Conservation (phyloP, 1,140 invertebrate species). For the Lasioglossum albipes region DNA sequence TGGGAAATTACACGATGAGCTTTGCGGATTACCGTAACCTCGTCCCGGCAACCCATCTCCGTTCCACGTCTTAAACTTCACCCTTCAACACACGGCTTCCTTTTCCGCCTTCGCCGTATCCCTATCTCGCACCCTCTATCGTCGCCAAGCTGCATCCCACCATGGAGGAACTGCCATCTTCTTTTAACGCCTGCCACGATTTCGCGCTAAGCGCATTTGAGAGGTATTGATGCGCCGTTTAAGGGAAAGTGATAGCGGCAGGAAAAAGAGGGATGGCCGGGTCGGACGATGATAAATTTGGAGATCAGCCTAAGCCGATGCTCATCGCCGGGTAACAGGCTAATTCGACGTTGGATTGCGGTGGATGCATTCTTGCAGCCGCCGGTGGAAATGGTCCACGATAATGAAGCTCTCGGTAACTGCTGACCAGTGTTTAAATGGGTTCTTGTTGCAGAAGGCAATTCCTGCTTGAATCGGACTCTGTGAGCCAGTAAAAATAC, state of each 20-base stretch:
- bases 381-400: background rate
- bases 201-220: constrained; percentile 46
- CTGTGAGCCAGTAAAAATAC: no score
- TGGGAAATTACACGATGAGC: constrained; percentile 74
- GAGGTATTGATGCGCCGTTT: constrained; percentile 47
- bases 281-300: constrained; percentile 58
- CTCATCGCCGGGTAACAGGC: background rate
- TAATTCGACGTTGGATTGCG: background rate
- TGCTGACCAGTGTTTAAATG: background rate
- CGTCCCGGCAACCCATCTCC: constrained; percentile 26
- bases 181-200: constrained; percentile 46
- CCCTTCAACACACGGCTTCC: constrained; percentile 1
- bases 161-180: constrained; percentile 28
- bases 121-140: background rate
- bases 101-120: background rate
- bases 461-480: no score
- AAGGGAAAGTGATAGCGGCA: constrained; percentile 2
- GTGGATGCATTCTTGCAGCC: background rate
- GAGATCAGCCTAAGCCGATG: constrained; percentile 33
- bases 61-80: constrained; percentile 8
- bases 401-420: background rate
- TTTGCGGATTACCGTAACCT: constrained; percentile 63
- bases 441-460: no score
- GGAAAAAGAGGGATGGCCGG: background rate
- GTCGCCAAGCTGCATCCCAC: constrained; percentile 11